Evolutionary conservation across 2,113 vertebrate species (phyloP), one percentile per base, ranked within the genome.

Genomic region (Mustelus asterias): DNA sequence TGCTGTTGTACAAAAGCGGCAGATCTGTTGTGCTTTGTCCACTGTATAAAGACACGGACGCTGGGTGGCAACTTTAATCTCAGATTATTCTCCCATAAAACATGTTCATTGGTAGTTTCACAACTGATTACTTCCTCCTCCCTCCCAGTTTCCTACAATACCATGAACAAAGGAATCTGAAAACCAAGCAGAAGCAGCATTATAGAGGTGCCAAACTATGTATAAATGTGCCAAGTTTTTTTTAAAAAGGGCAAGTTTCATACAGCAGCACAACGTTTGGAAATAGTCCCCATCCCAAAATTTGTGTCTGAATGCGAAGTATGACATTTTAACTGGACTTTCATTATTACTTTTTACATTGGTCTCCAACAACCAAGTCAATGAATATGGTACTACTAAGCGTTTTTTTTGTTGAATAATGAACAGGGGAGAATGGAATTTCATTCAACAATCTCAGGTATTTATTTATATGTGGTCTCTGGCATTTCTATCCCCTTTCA

Each of bases 1-100:
- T 95, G 93, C 41, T 95, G 37, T 95, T 94, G 41, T 3, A 95
- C 67, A 72, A 10, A 95, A 72, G 41, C 41, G 1, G 65, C 67
- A 95, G 94, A 95, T 95, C 69, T 54, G 41, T 33, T 72, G 94
- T 72, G 44, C 94, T 95, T 70, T 72, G 69, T 95, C 20, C 94
- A 95, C 69, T 95, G 94, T 14, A 95, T 72, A 72, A 94, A 70
- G 92, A 94, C 63, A 94, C 63, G 63, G 13, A 60, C 4, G 54
- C 22, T 69, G n/a, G 65, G 44, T 41, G 63, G 37, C 92, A 94
- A 95, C 69, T 54, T 76, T 13, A 72, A 72, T 95, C 37, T 67
- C n/a, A 94, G 44, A 72, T 95, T 72, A 54, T 72, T 95, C 94
- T 72, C 13, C 41, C 93, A 69, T 72, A 44, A 95, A 14, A 58